Evolutionary conservation across 2,113 vertebrate genomes (phyloP).

Genomic region (Panurus biarmicus): DNA sequence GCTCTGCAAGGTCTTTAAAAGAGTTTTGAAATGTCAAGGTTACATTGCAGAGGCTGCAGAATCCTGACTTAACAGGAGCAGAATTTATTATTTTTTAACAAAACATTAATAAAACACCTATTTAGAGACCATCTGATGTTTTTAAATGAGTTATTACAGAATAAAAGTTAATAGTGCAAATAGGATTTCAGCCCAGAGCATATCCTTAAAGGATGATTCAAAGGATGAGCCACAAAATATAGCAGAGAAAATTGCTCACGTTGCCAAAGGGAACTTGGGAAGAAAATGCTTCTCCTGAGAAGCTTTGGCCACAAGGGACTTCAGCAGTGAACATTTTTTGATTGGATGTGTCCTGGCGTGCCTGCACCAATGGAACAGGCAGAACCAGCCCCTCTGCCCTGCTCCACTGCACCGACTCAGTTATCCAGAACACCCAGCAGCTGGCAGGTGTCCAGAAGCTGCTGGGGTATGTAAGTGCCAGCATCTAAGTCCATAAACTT

Average conservation of each 20-base stretch:
- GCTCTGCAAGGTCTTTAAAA: neutral
- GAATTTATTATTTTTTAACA: constrained; percentile 14
- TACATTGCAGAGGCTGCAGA: neutral
- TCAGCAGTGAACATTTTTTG: neutral
- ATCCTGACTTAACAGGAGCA: neutral
- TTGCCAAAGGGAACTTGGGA: neutral
- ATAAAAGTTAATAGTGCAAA: constrained; percentile 24
- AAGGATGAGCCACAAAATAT: neutral
- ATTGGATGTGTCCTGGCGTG: neutral
- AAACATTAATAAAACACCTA: constrained; percentile 27
- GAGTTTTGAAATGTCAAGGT: constrained; percentile 14
- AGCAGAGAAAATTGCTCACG: neutral
- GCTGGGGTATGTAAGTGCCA: neutral
- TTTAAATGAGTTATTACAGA: neutral
- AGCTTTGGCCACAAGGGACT: constrained; percentile 10
- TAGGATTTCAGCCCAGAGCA: constrained; percentile 11
- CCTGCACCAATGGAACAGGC: neutral
- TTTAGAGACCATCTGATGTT: neutral
- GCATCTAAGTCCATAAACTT: neutral
- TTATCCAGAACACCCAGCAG: neutral
- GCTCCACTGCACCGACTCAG: neutral
- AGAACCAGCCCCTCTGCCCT: neutral
- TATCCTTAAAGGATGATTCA: neutral
- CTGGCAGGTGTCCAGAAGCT: neutral
- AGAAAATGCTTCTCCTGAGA: neutral